These are phyloP conservation scores for Glaucidium brasilianum DNA, from an alignment of 2,113 vertebrate genomes.

Conservation along the genomic window DNA sequence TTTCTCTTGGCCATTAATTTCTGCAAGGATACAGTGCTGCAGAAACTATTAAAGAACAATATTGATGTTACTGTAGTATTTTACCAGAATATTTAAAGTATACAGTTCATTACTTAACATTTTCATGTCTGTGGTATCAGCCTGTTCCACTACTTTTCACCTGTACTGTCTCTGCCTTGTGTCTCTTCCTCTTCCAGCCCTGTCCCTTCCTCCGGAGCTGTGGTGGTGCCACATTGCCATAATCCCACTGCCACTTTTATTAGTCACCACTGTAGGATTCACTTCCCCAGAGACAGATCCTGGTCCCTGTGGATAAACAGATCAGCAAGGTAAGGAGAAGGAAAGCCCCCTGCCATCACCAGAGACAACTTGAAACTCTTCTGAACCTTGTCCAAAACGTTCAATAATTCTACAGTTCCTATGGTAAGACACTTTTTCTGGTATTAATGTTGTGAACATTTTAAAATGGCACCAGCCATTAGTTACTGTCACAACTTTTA, in stretches of 20 bases:
- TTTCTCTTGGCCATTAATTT: neutral
- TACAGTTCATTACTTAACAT: neutral
- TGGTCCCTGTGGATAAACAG: neutral
- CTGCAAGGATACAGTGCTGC: neutral
- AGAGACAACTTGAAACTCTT: neutral
- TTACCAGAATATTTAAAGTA: neutral
- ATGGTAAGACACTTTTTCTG: neutral
- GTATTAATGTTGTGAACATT: neutral
- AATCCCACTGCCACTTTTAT: neutral
- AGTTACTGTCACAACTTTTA: constrained; percentile 1
- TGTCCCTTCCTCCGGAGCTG: neutral
- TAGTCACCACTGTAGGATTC: neutral
- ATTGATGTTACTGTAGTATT: neutral
- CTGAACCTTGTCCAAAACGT: neutral
- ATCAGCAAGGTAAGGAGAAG: neutral
- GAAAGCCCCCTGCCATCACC: neutral
- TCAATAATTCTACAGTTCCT: neutral
- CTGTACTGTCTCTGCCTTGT: neutral
- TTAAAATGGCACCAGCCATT: neutral
- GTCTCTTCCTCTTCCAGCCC: neutral
- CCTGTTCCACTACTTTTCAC: neutral
- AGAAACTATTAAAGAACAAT: neutral
- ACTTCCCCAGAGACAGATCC: neutral
- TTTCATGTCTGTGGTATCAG: neutral
- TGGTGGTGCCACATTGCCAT: neutral